These are phyloP conservation scores for Serranus cabrilla DNA, from an alignment of 2,797 vertebrate genomes.

Conservation along the genomic window DNA sequence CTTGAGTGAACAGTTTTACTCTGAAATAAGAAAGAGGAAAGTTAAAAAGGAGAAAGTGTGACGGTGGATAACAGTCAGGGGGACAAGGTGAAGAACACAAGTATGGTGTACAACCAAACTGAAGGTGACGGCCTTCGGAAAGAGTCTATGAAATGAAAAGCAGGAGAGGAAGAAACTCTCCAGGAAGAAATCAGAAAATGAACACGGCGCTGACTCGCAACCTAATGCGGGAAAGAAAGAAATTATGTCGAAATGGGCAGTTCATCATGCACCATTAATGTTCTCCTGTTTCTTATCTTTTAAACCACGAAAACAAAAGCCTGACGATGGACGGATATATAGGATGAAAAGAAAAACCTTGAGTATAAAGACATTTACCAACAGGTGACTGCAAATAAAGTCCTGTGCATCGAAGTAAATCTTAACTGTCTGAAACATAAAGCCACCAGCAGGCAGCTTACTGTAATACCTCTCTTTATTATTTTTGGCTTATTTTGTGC, in stretches of 20 bases:
- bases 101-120: neutral
- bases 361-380: too few relatives aligned
- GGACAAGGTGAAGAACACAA: neutral
- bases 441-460: too few relatives aligned
- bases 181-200: slow-evolving; percentile 12
- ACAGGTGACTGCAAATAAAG: too few relatives aligned
- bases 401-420: too few relatives aligned
- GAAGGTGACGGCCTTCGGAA: slow-evolving; percentile 8
- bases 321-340: neutral
- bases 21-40: slow-evolving; percentile 3
- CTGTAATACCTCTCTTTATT: too few relatives aligned
- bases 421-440: too few relatives aligned
- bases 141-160: slow-evolving; percentile 12
- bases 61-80: neutral
- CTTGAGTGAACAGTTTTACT: slow-evolving; percentile 11
- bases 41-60: slow-evolving; percentile 15
- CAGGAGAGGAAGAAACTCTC: slow-evolving; percentile 1
- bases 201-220: neutral
- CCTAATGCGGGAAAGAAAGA: slow-evolving; percentile 5
- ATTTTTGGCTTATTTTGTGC: too few relatives aligned
- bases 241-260: neutral
- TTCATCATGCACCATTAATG: neutral
- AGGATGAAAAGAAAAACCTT: too few relatives aligned
- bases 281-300: neutral
- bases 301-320: neutral